phyloP scores from a whole-genome alignment of 2,888 invertebrate species.

The Salpingus planirostris region DNA sequence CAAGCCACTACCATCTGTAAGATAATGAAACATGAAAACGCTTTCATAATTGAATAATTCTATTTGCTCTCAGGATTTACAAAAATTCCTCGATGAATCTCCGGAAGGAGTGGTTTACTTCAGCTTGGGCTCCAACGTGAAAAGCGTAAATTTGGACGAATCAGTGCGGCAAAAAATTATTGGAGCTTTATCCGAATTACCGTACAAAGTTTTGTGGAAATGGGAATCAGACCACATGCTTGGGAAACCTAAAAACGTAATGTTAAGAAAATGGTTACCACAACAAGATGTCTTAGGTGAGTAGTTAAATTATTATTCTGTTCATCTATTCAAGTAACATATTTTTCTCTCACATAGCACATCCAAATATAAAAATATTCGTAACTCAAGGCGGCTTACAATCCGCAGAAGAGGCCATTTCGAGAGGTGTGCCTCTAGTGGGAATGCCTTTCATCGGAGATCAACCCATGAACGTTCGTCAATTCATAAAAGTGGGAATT shows the following conservation, averaged over 20 bases:
- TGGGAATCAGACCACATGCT: constrained; percentile 36
- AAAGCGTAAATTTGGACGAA: constrained; percentile 33
- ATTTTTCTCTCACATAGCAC: too few species aligned
- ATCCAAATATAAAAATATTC: constrained; percentile 19
- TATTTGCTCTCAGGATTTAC: constrained; percentile 28
- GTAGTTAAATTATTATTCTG: too few species aligned
- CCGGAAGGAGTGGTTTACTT: constrained; percentile 37
- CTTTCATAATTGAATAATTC: too few species aligned
- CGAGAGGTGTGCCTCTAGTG: constrained; percentile 17
- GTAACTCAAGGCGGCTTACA: constrained; percentile 20
- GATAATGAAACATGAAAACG: too few species aligned
- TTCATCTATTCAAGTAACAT: too few species aligned
- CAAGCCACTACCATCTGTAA: constrained; percentile 13
- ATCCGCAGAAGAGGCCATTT: constrained; percentile 19
- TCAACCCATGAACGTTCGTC: constrained; percentile 20
- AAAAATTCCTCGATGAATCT: constrained; percentile 32
- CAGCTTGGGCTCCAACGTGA: constrained; percentile 40
- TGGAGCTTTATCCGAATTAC: constrained; percentile 35
- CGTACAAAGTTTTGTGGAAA: constrained; percentile 42
- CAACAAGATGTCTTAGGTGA: constrained; percentile 41
- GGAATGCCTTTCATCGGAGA: constrained; percentile 20
- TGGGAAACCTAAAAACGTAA: constrained; percentile 36
- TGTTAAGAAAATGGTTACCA: constrained; percentile 41
- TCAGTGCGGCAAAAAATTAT: constrained; percentile 30
- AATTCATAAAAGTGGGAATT: constrained; percentile 21